phyloP scores from a whole-genome alignment of 2,888 invertebrate species.

The Gerris lacustris region DNA sequence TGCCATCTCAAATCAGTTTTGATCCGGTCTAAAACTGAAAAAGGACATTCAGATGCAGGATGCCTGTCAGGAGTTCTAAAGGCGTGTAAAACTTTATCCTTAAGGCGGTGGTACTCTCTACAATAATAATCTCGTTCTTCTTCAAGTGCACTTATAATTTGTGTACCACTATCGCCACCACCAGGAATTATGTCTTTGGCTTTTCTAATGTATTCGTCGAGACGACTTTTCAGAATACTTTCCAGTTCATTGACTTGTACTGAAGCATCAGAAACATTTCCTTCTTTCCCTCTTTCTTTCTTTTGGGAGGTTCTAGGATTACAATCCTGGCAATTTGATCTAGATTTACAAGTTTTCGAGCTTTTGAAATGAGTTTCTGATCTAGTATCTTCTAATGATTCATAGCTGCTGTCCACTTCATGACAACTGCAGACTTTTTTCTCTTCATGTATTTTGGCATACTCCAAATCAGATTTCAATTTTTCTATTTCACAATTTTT shows the following conservation, averaged over 20 bases:
- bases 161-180: neutral
- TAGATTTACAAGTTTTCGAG: neutral
- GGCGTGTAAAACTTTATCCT: neutral
- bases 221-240: neutral
- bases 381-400: neutral
- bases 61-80: neutral
- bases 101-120: neutral
- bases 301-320: no score
- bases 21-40: neutral
- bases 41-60: neutral
- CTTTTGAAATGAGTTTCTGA: neutral
- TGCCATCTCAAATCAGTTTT: neutral
- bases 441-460: neutral
- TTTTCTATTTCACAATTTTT: neutral
- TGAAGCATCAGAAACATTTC: neutral
- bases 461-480: neutral
- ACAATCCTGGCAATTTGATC: neutral
- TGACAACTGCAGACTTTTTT: neutral
- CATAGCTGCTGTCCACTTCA: neutral
- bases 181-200: neutral
- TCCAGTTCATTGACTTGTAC: neutral
- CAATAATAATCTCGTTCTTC: neutral
- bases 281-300: no score
- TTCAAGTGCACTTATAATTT: neutral
- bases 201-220: neutral